Percentiles rank a stretch among this genome's conserved stretches.
Evolutionary conservation across 1,140 invertebrate genomes (phyloP).

Genomic region (Ruditapes philippinarum): DNA sequence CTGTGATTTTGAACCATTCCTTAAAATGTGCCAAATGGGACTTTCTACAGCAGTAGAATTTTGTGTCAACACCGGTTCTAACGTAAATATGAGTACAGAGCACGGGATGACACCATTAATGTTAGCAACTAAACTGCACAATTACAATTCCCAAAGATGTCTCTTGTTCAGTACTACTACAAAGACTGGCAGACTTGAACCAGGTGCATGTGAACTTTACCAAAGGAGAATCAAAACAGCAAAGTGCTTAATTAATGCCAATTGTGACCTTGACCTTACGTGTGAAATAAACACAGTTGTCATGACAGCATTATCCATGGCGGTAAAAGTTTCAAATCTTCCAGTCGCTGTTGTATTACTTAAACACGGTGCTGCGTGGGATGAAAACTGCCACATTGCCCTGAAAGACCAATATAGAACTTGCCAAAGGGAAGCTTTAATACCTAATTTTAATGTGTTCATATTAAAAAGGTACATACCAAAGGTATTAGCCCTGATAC

Average conservation of each 20-base stretch:
- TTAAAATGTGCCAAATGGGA: neutral
- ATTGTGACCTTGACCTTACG: neutral
- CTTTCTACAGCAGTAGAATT: neutral
- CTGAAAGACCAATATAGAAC: neutral
- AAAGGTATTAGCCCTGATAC: neutral
- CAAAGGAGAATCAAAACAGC: neutral
- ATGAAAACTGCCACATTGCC: neutral
- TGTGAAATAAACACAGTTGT: neutral
- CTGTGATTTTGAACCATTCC: neutral
- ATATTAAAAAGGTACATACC: neutral
- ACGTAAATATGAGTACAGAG: neutral
- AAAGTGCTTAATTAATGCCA: neutral
- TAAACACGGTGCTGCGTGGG: conserved; percentile 2
- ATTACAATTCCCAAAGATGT: neutral
- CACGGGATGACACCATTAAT: neutral
- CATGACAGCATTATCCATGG: neutral
- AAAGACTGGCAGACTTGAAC: neutral
- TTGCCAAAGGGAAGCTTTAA: neutral
- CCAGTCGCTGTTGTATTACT: neutral
- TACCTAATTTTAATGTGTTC: neutral
- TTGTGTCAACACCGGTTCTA: neutral
- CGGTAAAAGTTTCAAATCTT: neutral
- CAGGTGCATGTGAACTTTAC: neutral
- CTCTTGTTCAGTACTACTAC: neutral
- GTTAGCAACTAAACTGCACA: neutral